These are phyloP conservation scores for Syrphus vitripennis DNA, from an alignment of 2,888 invertebrate genomes.

Conservation along the genomic window DNA sequence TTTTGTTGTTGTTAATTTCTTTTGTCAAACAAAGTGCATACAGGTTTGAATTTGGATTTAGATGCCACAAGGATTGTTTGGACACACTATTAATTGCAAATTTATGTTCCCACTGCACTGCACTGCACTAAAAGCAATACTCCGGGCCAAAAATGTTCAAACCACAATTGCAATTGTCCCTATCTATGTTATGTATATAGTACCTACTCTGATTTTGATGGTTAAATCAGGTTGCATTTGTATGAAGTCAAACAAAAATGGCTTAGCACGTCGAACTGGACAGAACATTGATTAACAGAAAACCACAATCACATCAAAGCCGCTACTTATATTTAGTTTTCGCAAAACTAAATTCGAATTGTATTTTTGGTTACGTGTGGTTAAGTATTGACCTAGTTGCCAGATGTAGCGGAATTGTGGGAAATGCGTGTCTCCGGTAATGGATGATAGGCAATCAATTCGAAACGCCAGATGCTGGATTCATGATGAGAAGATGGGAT, in stretches of 20 bases:
- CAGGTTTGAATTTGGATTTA: neutral
- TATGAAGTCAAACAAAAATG: neutral
- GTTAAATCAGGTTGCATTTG: constrained; percentile 14
- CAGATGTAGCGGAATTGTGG: constrained; percentile 28
- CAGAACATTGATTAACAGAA: constrained; percentile 60
- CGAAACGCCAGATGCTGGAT: constrained; percentile 33
- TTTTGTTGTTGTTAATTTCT: neutral
- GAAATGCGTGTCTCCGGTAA: constrained; percentile 36
- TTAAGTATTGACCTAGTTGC: constrained; percentile 39
- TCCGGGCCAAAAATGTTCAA: neutral
- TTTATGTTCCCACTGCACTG: constrained; percentile 41
- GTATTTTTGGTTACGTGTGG: constrained; percentile 61
- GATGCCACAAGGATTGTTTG: neutral
- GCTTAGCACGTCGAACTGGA: constrained; percentile 4
- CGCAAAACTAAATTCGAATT: constrained; percentile 39
- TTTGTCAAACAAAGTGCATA: neutral
- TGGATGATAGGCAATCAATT: constrained; percentile 68
- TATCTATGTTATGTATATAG: no score
- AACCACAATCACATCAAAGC: constrained; percentile 69
- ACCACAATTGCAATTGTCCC: constrained; percentile 59
- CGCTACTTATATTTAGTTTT: constrained; percentile 63
- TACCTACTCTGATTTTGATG: neutral
- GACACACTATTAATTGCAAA: constrained; percentile 55
- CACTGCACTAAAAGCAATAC: neutral
- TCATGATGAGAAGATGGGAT: neutral